Conservation (phyloP, 1,140 invertebrate genomes). For the Drosophila biarmipes region DNA sequence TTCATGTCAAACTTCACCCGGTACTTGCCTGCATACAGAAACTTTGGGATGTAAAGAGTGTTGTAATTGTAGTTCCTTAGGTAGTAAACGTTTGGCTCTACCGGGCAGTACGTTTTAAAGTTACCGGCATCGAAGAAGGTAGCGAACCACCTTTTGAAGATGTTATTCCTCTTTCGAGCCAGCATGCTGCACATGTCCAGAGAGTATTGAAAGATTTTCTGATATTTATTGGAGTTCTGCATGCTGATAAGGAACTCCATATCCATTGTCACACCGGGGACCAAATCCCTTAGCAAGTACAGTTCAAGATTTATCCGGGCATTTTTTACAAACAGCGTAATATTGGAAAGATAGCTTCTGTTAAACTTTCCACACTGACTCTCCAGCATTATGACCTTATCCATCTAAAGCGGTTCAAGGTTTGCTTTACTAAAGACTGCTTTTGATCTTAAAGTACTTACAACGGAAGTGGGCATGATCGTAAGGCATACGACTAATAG, state of each 20-base stretch:
- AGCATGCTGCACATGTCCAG: slow-evolving; percentile 60
- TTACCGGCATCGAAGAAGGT: slow-evolving; percentile 36
- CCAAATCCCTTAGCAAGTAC: slow-evolving; percentile 24
- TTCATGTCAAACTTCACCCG: slow-evolving; percentile 27
- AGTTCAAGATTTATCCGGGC: slow-evolving; percentile 35
- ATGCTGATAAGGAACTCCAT: slow-evolving; percentile 52
- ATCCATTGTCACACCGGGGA: slow-evolving; percentile 35
- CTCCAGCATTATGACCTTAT: slow-evolving; percentile 15
- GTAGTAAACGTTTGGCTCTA: slow-evolving; percentile 33
- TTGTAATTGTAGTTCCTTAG: slow-evolving; percentile 43
- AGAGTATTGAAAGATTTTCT: slow-evolving; percentile 53
- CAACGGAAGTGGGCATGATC: slow-evolving; percentile 4
- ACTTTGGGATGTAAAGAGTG: slow-evolving; percentile 40
- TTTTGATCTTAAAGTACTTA: slow-evolving; percentile 6
- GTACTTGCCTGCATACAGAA: slow-evolving; percentile 38
- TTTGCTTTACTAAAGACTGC: no score
- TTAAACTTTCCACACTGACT: slow-evolving; percentile 32
- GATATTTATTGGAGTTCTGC: slow-evolving; percentile 33
- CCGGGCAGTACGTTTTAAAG: slow-evolving; percentile 37
- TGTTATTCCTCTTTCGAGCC: slow-evolving; percentile 27
- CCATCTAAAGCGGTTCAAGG: not conserved
- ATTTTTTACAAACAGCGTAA: slow-evolving; percentile 23
- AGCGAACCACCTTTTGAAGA: slow-evolving; percentile 58
- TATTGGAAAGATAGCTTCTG: slow-evolving; percentile 46
- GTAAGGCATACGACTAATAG: not conserved